Evolutionary conservation across 2,113 vertebrate genomes (phyloP).

Genomic region (Cephalopholis sonnerati): DNA sequence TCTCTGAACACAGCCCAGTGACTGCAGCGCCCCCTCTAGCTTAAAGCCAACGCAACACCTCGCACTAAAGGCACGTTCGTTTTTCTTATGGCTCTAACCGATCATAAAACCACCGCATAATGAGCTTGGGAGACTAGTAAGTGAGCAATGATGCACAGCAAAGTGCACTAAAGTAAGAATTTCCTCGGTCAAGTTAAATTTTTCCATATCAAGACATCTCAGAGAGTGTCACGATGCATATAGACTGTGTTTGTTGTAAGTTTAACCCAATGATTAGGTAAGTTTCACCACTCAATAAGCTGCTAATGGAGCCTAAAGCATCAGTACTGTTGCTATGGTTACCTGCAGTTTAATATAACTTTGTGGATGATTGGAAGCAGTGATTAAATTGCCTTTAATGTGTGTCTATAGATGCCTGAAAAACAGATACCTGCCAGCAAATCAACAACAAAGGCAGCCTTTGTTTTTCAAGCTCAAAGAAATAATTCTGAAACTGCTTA

Average conservation of each 20-base stretch:
- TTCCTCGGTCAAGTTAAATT: too few species aligned
- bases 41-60: not conserved
- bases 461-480: not conserved
- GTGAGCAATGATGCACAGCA: not conserved
- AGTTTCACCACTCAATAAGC: not conserved
- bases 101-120: not conserved
- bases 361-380: not conserved
- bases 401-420: not conserved
- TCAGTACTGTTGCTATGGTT: slow-evolving; percentile 13
- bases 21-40: slow-evolving; percentile 27
- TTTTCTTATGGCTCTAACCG: not conserved
- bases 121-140: not conserved
- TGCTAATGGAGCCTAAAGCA: not conserved
- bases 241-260: not conserved
- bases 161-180: too few species aligned
- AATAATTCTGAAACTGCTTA: not conserved
- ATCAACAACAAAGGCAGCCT: not conserved
- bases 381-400: not conserved
- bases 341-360: slow-evolving; percentile 12
- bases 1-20: not conserved
- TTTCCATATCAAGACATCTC: not conserved
- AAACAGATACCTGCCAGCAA: not conserved
- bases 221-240: too few species aligned
- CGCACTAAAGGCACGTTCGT: not conserved
- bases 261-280: not conserved